Evolutionary conservation across 2,888 invertebrate species (phyloP), one percentile per base, ranked within the genome.

Genomic region (Hydraecia micacea): DNA sequence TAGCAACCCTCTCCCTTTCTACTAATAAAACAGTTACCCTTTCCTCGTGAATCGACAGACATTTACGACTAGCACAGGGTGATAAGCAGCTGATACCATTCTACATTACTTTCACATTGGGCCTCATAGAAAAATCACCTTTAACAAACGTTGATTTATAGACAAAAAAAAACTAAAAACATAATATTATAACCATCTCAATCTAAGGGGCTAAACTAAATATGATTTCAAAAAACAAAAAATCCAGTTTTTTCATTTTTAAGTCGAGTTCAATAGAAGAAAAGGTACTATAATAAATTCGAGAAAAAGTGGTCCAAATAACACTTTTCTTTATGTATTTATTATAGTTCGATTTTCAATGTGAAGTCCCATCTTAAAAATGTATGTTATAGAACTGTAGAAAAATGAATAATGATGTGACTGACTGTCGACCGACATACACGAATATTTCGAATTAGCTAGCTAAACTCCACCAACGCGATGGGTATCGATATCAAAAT

Each of bases 21-120:
- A 63, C 32, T 68, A 82, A 82, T 63, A 82, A 80, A 80, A 80
- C 76, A 58, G 68, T 63, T 67, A 62, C 79, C 76, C 79, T 68
- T 82, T 63, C 3, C 36, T 73, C 18, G 60, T 28, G 42, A 75
- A 67, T 81, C 82, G 62, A 80, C 55, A 75, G 67, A 63, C 62
- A 60, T 82, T 82, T 63, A 76, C 62, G 55, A 82, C 39, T 63
- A 46, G 42, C 73, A 28, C 28, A 67, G 62, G 36, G 62, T 67
- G 25, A 76, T 75, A 75, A 76, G 36, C 46, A 76, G 62, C 68
- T 55, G n/a, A 75, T 39, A 36, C 21, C 5, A 39, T 63, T 62
- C 42, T 0, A 21, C 46, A 21, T 32, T 82, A 52, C 18, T 49
- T 62, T 13, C 18, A 42, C 11, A 25, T n/a, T 42, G 3, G 5